Percentiles rank a stretch among this genome's conserved stretches.
Evolutionary conservation across 2,797 vertebrate genomes (phyloP).

Genomic region (Huso huso): DNA sequence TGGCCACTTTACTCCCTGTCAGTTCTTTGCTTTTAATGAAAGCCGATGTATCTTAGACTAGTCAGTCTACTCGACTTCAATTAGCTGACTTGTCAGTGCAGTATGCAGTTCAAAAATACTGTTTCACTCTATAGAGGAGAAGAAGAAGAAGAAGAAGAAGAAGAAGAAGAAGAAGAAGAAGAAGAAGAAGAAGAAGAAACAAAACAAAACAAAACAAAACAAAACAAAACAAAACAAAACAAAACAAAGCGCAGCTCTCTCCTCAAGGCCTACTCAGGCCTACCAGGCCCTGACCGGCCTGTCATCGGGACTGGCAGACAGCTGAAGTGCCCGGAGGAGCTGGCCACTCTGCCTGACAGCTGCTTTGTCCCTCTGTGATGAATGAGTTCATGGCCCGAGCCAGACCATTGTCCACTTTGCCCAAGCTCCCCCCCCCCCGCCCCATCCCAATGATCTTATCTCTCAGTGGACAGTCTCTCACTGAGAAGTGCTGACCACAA

Average conservation of each 20-base stretch:
- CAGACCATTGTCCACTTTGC: constrained; percentile 53
- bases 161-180: constrained; percentile 4
- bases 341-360: constrained; percentile 59
- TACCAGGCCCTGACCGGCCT: constrained; percentile 23
- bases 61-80: constrained; percentile 30
- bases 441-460: constrained; percentile 68
- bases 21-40: constrained; percentile 22
- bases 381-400: constrained; percentile 62
- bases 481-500: constrained; percentile 43
- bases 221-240: constrained; percentile 6
- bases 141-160: constrained; percentile 10
- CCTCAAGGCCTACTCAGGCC: constrained; percentile 30
- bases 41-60: constrained; percentile 25
- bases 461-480: constrained; percentile 43
- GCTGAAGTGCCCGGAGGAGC: constrained; percentile 62
- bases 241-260: constrained; percentile 24
- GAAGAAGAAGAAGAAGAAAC: constrained; percentile 6
- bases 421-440: constrained; percentile 27
- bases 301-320: constrained; percentile 33
- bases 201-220: constrained; percentile 2
- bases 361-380: constrained; percentile 77
- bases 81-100: constrained; percentile 29
- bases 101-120: constrained; percentile 1
- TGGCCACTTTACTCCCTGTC: constrained; percentile 28
- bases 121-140: not conserved